Base-by-base conservation (phyloP, 2,113 vertebrate genomes). In the Lethenteron camtschaticum region DNA sequence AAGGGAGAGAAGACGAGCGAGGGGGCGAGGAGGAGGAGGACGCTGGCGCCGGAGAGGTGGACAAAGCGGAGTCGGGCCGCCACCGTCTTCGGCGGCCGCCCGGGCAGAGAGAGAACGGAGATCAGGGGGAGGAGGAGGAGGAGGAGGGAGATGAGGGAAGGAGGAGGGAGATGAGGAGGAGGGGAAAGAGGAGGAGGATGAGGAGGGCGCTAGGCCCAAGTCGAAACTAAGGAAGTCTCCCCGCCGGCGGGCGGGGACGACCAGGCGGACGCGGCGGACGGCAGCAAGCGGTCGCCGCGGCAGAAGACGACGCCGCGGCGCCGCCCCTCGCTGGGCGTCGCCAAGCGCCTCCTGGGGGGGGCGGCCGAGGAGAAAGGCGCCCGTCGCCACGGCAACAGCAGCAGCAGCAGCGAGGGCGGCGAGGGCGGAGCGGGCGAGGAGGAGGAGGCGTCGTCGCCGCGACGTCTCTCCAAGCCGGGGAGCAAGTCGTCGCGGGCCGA, bases 281-380 rank as follows among this genome's bases (percentile, higher is more conserved):
- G 3, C 57, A 86, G 81, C 69, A 81, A 86, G 58, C 84, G 85
- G 59, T 88, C 92, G 0, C 86, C 87, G 0, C 84, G 94, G 14
- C 84, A 91, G 14, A 99, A 99, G 76, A 99, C 94, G 69, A 99
- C 94, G 2, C 94, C 94, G 0, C 74, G 89, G 71, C 85, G 94
- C 57, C 87, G 95, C 69, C 87, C 82, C 18, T 74, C 85, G 1
- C 90, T 88, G 68, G 14, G 63, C n/a, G n/a, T 2, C 2, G 14
- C 14, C 14, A n/a, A 20, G 9, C 41, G 41, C 41, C 41, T 41
- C 41, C 41, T 41, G 41, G 41, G 85, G 59, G 88, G 85, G 59
- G 88, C 92, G 0, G 85, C 87, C 0, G 84, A 92, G 14, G 84
- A 91, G 14, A 96, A 99, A 76, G 96, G 92, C 69, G 96, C 94